Evolutionary conservation across 2,888 invertebrate genomes (phyloP).

Genomic region (Venustoraphidia nigricollis): DNA sequence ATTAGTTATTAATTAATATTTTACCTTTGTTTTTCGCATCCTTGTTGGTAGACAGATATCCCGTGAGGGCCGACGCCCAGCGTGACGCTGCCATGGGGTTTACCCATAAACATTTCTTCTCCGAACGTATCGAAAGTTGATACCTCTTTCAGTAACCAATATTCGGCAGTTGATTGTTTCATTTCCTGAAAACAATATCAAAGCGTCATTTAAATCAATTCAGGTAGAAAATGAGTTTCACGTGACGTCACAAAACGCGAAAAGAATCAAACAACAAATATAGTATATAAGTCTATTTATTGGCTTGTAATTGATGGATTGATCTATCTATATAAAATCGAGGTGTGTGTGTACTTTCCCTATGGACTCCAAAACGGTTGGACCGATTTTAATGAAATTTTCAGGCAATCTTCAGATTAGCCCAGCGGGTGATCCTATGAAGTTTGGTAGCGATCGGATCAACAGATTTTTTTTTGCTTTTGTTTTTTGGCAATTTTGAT

Average conservation of each 20-base stretch:
- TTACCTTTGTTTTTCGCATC: slow-evolving; percentile 12
- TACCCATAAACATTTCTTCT: slow-evolving; percentile 67
- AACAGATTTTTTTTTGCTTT: too few species aligned
- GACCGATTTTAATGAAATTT: too few species aligned
- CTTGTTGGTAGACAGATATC: slow-evolving; percentile 10
- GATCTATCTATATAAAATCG: too few species aligned
- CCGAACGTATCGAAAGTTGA: slow-evolving; percentile 69
- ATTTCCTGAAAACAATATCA: slow-evolving; percentile 32
- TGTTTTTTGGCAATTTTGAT: too few species aligned
- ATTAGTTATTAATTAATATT: slow-evolving; percentile 5
- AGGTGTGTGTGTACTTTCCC: too few species aligned
- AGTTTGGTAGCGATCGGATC: too few species aligned
- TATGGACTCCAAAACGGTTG: too few species aligned
- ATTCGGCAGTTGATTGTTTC: slow-evolving; percentile 65
- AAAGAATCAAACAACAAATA: too few species aligned
- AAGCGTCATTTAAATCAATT: not conserved
- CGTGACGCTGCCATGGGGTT: slow-evolving; percentile 34
- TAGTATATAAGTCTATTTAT: too few species aligned
- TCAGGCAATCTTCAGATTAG: too few species aligned
- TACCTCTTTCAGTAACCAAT: slow-evolving; percentile 68
- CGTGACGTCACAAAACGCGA: not conserved
- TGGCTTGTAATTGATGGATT: too few species aligned
- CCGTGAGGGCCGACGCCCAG: slow-evolving; percentile 26
- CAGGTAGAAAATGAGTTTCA: not conserved
- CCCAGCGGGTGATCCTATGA: too few species aligned